Conservation (phyloP, 2,113 vertebrate species). For the Tiliqua scincoides region DNA sequence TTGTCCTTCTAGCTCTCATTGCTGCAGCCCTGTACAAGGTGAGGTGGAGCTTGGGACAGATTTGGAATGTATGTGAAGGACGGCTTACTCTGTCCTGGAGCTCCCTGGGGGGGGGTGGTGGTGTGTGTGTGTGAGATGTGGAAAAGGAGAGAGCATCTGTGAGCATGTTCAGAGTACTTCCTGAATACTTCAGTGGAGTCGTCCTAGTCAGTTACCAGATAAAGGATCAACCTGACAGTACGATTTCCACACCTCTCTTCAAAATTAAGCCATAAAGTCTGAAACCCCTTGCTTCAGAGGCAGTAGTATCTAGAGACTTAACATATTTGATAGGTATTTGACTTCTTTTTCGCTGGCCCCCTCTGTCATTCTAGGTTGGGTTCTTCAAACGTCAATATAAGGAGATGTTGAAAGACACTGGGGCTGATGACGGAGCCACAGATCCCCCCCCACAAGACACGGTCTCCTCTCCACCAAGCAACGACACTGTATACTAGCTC, state of each 20-base stretch:
- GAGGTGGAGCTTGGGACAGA: background rate
- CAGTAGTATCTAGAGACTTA: background rate
- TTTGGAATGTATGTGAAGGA: background rate
- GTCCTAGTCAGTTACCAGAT: background rate
- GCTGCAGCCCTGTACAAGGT: conserved; percentile 80
- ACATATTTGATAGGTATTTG: background rate
- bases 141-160: no score
- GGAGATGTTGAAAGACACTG: conserved; percentile 67
- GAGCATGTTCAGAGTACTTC: background rate
- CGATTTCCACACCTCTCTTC: background rate
- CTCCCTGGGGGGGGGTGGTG: background rate
- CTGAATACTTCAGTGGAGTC: no score
- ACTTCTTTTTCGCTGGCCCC: background rate
- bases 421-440: background rate
- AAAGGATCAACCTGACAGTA: background rate
- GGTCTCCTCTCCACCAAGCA: background rate
- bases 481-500: background rate
- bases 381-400: conserved; percentile 86
- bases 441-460: background rate
- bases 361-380: conserved; percentile 73
- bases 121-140: background rate
- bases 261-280: background rate
- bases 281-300: background rate
- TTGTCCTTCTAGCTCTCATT: conserved; percentile 77
- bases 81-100: no score